Base-by-base conservation (phyloP, 2,888 invertebrate species). In the Chironomus tentans region DNA sequence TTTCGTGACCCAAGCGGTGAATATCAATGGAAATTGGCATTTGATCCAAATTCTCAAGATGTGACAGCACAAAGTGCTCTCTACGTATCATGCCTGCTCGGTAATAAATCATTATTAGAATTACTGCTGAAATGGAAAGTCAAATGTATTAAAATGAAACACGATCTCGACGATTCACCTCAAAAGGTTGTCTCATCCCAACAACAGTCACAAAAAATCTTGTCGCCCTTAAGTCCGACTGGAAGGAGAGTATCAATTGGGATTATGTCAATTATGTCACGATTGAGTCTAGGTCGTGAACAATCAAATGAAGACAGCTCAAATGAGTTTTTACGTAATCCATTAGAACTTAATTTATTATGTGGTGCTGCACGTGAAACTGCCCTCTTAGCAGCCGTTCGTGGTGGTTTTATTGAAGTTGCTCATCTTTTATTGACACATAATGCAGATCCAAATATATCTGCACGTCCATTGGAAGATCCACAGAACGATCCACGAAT, bases 1-100 rank as follows among this genome's bases (percentile, higher is more conserved):
- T 91, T 77, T 84, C 90, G 91, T 76, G 93, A 94, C 81, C 85
- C 87, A 48, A 86, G 88, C 2, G 91, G 91, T 18, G 88, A 90
- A 76, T 92, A 90, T 88, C 93, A 94, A 82, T 98, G 94, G 85
- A 87, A 88, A 24, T 88, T 93, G 83, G 91, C 96, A n/a, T 95
- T 97, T 82, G 97, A 98, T 84, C 88, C 97, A 70, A 98, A 98
- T 84, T 90, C 92, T 68, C 89, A 91, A 79, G 96, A 96, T 84
- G 93, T 92, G 3, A 92, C 93, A 38, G 95, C 94, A 0, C 95
- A 97, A 84, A 97, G 92, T 78, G 91, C 96, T 75, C 86, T 98
- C 12, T 97, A 97, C 84, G 89, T 96, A 77, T 94, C 97, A 12
- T 92, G 95, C 82, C 88, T 92, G 77, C 87, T 93, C 76, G 95